phyloP scores from a whole-genome alignment of 2,888 invertebrate species.

The Lumbricus terrestris region DNA sequence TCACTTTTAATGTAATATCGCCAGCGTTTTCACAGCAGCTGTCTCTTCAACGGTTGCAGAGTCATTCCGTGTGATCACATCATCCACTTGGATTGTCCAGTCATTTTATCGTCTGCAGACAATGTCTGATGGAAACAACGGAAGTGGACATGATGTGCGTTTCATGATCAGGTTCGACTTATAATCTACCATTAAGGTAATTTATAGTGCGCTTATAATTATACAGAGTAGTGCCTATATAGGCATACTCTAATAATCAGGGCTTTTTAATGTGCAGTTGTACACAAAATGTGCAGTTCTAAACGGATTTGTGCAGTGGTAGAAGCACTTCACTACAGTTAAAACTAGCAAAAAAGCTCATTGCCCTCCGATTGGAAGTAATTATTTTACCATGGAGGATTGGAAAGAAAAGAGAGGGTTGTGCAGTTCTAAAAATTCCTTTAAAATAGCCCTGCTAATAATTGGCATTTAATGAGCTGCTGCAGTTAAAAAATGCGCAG shows the following conservation, averaged over 20 bases:
- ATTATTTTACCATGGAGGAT: no score
- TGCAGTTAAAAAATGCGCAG: not conserved
- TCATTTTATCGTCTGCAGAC: not conserved
- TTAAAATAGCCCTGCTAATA: no score
- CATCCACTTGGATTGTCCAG: not conserved
- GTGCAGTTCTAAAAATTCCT: no score
- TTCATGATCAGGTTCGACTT: not conserved
- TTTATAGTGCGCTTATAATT: not conserved
- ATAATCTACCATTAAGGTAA: not conserved
- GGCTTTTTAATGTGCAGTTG: no score
- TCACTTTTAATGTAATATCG: not conserved
- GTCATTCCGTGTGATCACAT: not conserved
- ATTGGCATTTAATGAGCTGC: not conserved
- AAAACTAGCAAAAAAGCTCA: no score
- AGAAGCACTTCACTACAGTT: no score
- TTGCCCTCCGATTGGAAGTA: no score
- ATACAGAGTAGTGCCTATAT: no score
- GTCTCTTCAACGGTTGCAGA: not conserved
- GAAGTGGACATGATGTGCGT: not conserved
- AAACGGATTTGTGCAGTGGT: no score
- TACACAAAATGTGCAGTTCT: no score
- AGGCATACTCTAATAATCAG: no score
- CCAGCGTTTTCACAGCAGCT: not conserved
- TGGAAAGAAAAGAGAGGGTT: no score
- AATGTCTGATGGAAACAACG: not conserved